Evolutionary conservation across 2,888 invertebrate species (phyloP).

Genomic region (Trichacis sp.): DNA sequence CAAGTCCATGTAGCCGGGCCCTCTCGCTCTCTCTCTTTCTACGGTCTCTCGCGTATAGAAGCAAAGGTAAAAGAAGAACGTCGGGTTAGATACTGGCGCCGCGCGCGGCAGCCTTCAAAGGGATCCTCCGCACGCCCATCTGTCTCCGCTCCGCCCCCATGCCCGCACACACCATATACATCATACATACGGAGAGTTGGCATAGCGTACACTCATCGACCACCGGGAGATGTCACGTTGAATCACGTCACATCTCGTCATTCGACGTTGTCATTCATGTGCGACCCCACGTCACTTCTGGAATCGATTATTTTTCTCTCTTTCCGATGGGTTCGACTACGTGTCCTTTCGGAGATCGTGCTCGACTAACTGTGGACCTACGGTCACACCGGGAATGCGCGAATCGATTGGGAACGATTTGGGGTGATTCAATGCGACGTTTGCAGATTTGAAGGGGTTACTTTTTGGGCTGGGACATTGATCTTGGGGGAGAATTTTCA

Average conservation of each 20-base stretch:
- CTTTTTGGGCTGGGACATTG: too few species aligned
- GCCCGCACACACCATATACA: constrained; percentile 65
- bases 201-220: constrained; percentile 50
- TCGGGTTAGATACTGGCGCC: constrained; percentile 64
- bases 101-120: constrained; percentile 69
- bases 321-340: too few species aligned
- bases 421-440: background rate
- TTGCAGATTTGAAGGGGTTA: background rate
- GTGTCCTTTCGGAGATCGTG: too few species aligned
- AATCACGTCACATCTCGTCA: constrained; percentile 55
- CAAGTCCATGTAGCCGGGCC: constrained; percentile 24
- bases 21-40: constrained; percentile 15
- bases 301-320: constrained; percentile 19
- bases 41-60: constrained; percentile 41
- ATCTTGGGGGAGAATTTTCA: too few species aligned
- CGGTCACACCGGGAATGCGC: too few species aligned
- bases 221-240: constrained; percentile 58
- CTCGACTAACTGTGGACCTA: too few species aligned
- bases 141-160: constrained; percentile 69
- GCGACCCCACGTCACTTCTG: constrained; percentile 32
- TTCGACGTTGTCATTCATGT: constrained; percentile 34
- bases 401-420: too few species aligned
- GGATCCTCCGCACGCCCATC: constrained; percentile 68
- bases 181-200: constrained; percentile 56
- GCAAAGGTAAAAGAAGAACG: constrained; percentile 53